Evolutionary conservation across 2,113 vertebrate genomes (phyloP).

Genomic region (Aegithalos caudatus): DNA sequence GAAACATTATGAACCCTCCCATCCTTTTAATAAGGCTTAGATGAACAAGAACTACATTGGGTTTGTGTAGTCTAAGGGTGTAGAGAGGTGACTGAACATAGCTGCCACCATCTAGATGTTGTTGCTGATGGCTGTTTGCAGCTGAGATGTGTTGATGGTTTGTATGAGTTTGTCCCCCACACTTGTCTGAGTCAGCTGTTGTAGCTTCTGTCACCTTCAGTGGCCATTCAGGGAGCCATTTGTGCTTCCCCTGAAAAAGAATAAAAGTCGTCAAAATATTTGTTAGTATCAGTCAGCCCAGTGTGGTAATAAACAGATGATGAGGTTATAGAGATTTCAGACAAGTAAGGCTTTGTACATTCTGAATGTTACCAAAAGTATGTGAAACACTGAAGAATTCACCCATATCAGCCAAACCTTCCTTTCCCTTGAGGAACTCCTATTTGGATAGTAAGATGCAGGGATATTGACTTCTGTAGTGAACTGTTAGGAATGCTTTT

Average conservation of each 20-base stretch:
- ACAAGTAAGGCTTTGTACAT: not conserved
- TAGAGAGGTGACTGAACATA: not conserved
- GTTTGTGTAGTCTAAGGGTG: not conserved
- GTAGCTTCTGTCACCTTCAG: not conserved
- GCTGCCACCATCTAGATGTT: not conserved
- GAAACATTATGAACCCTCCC: not conserved
- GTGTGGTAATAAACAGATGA: not conserved
- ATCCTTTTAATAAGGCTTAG: not conserved
- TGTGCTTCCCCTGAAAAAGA: not conserved
- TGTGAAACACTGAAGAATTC: not conserved
- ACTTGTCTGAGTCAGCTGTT: not conserved
- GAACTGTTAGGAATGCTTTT: not conserved
- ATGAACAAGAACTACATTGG: accelerated
- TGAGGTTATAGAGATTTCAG: not conserved
- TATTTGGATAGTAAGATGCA: not conserved
- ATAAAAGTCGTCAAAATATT: not conserved
- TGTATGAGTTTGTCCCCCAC: not conserved
- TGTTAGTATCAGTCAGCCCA: not conserved
- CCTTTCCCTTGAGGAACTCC: not conserved
- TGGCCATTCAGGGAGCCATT: not conserved
- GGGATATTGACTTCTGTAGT: not conserved
- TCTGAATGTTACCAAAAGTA: not conserved
- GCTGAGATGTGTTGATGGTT: not conserved
- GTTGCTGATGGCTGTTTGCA: not conserved
- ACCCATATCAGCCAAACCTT: not conserved